phyloP scores from a whole-genome alignment of 2,113 vertebrate species.

The Myiopsitta monachus region DNA sequence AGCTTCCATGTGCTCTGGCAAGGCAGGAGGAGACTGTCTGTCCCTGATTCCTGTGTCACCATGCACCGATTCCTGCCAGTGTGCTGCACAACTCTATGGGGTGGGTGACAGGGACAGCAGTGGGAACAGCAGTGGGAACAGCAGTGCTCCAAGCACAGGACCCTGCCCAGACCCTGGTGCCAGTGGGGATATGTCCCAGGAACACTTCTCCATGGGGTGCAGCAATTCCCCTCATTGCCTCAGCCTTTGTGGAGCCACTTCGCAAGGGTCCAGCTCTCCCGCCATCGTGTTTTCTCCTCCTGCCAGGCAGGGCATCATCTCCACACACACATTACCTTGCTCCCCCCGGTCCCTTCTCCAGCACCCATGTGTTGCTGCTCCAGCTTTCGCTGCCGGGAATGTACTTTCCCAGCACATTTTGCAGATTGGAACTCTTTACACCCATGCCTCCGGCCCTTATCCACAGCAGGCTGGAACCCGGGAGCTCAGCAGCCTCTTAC shows the following conservation, averaged over 20 bases:
- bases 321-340: neutral
- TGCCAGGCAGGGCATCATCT: neutral
- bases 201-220: neutral
- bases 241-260: neutral
- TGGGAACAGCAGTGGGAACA: neutral
- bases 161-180: neutral
- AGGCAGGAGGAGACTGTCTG: neutral
- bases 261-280: neutral
- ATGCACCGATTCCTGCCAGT: rapidly evolving
- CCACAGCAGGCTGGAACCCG: neutral
- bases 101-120: neutral
- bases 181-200: neutral
- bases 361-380: neutral
- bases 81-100: neutral
- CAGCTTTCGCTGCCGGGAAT: neutral
- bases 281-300: rapidly evolving
- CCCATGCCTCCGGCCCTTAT: neutral
- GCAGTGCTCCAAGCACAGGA: neutral
- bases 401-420: neutral
- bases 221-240: neutral
- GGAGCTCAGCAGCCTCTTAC: neutral
- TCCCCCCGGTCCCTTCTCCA: neutral
- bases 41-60: neutral
- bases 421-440: neutral
- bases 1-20: neutral